These are phyloP conservation scores for Parauchenoglanis punctatus DNA, from an alignment of 2,797 vertebrate genomes.

Conservation along the genomic window DNA sequence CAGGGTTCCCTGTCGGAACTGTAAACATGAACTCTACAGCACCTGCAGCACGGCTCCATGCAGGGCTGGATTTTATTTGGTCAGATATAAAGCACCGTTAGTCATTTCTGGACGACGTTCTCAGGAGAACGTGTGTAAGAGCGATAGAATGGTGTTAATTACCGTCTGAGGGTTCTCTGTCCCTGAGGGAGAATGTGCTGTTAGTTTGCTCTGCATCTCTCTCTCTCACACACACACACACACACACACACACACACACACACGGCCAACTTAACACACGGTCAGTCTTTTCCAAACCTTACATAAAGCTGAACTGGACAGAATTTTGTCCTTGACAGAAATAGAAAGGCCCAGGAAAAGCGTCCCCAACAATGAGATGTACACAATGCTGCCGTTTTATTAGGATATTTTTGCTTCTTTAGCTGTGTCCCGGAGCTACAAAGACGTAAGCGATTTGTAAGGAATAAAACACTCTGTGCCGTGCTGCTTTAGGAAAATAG, in stretches of 20 bases:
- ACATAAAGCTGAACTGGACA: neutral
- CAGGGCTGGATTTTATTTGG: neutral
- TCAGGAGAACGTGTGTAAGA: constrained; percentile 53
- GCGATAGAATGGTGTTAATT: constrained; percentile 65
- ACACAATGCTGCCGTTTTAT: too few relatives aligned
- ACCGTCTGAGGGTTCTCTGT: constrained; percentile 51
- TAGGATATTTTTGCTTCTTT: too few relatives aligned
- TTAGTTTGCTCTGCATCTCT: neutral
- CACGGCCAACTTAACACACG: neutral
- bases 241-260: too few relatives aligned
- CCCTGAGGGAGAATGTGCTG: constrained; percentile 34
- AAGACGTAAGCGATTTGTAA: too few relatives aligned
- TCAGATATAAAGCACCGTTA: too few relatives aligned
- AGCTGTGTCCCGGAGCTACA: too few relatives aligned
- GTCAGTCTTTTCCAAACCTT: neutral
- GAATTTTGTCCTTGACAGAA: neutral
- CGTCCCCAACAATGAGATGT: too few relatives aligned
- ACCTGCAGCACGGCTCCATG: neutral
- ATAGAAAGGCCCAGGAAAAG: neutral
- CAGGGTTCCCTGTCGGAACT: neutral
- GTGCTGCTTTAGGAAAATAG: too few relatives aligned
- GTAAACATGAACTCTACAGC: neutral
- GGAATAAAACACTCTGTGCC: too few relatives aligned
- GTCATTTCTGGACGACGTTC: neutral
- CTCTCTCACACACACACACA: neutral